These are phyloP conservation scores for Dinomys branickii DNA, from an alignment of 2,113 vertebrate genomes.

Conservation along the genomic window DNA sequence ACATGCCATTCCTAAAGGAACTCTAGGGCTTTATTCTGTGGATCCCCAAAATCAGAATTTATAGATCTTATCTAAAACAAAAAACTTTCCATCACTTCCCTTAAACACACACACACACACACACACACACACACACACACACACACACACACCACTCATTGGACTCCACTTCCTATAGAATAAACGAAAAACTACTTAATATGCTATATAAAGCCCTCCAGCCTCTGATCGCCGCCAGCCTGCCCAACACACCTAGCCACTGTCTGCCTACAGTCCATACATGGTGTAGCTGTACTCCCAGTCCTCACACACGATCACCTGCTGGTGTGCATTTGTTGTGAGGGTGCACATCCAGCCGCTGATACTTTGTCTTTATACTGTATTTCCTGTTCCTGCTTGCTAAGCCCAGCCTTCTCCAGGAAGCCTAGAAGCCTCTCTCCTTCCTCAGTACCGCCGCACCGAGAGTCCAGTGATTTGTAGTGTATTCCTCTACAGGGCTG, in stretches of 20 bases:
- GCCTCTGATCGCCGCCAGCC: fast-evolving
- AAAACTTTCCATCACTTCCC: background rate
- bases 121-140: too few relatives aligned
- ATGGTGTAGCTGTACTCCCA: background rate
- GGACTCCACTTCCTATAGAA: background rate
- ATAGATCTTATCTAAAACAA: too few relatives aligned
- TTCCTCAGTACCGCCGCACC: too few relatives aligned
- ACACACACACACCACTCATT: background rate
- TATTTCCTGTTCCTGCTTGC: background rate
- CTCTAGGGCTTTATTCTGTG: background rate
- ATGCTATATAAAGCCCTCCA: background rate
- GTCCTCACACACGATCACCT: background rate
- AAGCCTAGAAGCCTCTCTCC: background rate
- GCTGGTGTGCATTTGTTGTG: background rate
- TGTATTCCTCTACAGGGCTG: background rate
- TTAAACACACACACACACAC: background rate
- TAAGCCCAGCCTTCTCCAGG: background rate
- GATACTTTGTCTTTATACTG: background rate
- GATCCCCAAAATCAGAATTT: background rate
- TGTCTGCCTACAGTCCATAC: background rate
- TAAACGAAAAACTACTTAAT: background rate
- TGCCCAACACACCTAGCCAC: background rate
- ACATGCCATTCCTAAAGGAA: background rate
- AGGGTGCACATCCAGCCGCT: background rate
- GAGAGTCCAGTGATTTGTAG: background rate